Evolutionary conservation across 2,797 vertebrate genomes (phyloP).

Genomic region (Vipera ursinii): DNA sequence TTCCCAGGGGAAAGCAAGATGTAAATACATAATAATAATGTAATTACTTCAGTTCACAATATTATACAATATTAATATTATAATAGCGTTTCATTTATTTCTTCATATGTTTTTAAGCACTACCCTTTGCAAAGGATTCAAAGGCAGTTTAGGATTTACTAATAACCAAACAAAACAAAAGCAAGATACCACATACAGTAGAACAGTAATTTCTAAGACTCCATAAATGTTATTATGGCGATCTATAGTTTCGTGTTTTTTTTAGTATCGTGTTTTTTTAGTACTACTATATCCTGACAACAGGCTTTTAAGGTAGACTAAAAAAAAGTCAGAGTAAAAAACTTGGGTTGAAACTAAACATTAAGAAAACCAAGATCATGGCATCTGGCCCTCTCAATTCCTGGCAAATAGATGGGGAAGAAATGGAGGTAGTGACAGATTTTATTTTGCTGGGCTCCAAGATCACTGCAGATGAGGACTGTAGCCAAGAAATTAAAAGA

Average conservation of each 20-base stretch:
- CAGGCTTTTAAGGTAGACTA: not conserved
- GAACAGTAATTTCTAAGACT: not conserved
- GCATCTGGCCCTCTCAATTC: too few species aligned
- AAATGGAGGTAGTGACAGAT: too few species aligned
- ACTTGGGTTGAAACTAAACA: too few species aligned
- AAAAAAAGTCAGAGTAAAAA: too few species aligned
- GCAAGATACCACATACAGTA: not conserved
- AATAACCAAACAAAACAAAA: not conserved
- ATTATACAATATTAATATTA: not conserved
- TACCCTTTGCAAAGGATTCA: not conserved
- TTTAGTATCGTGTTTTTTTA: not conserved
- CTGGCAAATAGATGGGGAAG: too few species aligned
- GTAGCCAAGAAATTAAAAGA: too few species aligned
- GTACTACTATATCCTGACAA: not conserved
- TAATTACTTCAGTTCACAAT: not conserved
- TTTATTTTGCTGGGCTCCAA: too few species aligned
- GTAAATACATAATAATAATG: not conserved
- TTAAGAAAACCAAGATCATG: too few species aligned
- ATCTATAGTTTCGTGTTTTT: not conserved
- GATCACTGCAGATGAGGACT: too few species aligned
- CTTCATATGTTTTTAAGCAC: not conserved
- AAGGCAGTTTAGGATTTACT: not conserved
- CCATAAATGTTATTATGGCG: not conserved
- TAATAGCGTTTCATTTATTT: not conserved
- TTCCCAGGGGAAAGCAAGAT: not conserved